phyloP scores from a whole-genome alignment of 2,888 invertebrate species.

The Brenthis hecate region DNA sequence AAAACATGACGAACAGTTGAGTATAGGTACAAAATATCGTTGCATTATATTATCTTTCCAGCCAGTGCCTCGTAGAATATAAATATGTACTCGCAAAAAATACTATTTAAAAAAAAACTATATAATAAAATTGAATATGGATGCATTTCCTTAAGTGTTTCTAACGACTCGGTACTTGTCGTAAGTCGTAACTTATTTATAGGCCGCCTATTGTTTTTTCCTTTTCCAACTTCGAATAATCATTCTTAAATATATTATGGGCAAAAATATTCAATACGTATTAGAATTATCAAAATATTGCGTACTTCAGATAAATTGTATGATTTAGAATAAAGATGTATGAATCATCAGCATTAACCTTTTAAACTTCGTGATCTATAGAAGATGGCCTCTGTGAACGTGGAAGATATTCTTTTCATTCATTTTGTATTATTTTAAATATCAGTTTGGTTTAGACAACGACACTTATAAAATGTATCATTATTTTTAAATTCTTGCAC shows the following conservation, averaged over 20 bases:
- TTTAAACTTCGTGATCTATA: too few species aligned
- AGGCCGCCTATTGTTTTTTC: neutral
- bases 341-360: constrained; percentile 4
- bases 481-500: too few species aligned
- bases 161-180: neutral
- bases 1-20: constrained; percentile 2
- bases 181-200: neutral
- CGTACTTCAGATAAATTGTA: neutral
- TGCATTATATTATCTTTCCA: constrained; percentile 7
- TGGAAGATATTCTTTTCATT: too few species aligned
- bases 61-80: neutral
- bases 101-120: neutral
- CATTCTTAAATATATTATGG: too few species aligned
- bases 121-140: constrained; percentile 17
- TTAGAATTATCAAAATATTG: neutral
- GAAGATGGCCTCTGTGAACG: too few species aligned
- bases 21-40: neutral
- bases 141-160: constrained; percentile 9
- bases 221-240: too few species aligned
- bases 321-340: neutral
- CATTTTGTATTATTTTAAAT: too few species aligned
- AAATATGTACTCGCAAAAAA: constrained; percentile 11
- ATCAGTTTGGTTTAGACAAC: too few species aligned
- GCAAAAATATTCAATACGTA: neutral
- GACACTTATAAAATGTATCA: too few species aligned